Percentiles rank a stretch among this genome's conserved stretches.
phyloP scores from a whole-genome alignment of 2,888 invertebrate genomes.

The Philereme transversata region DNA sequence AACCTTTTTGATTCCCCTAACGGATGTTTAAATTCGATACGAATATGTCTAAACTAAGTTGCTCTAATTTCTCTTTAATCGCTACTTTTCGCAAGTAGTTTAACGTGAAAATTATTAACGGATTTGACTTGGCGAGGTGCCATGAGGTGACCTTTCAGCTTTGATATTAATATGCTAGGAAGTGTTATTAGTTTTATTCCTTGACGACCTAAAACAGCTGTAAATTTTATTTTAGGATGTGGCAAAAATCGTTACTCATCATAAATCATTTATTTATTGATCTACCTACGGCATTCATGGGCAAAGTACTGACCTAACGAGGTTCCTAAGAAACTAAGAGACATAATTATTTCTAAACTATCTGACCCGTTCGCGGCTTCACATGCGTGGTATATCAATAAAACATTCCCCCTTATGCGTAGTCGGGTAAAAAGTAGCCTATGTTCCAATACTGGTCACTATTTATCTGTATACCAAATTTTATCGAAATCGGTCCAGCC shows the following conservation, averaged over 20 bases:
- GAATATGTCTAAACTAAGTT: conserved; percentile 16
- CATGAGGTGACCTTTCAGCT: conserved; percentile 26
- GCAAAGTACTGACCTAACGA: too few species aligned
- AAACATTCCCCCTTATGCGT: too few species aligned
- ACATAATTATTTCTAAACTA: too few species aligned
- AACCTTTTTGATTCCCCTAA: conserved; percentile 15
- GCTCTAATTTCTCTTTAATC: conserved; percentile 16
- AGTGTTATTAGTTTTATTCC: conserved; percentile 11
- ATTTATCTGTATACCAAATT: not conserved
- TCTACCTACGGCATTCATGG: too few species aligned
- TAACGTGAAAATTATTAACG: conserved; percentile 26
- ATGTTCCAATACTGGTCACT: too few species aligned
- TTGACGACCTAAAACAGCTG: not conserved
- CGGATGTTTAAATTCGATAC: conserved; percentile 31
- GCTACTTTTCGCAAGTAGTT: conserved; percentile 26
- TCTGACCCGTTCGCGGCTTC: too few species aligned
- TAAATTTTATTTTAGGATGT: too few species aligned
- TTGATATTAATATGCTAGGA: conserved; percentile 31
- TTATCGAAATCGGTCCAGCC: not conserved
- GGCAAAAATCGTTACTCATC: too few species aligned
- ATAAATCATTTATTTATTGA: too few species aligned
- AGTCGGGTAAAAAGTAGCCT: too few species aligned
- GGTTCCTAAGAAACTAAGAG: too few species aligned
- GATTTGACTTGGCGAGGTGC: conserved; percentile 29
- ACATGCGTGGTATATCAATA: too few species aligned